Base-by-base conservation (phyloP, 2,888 invertebrate species). In the Papilio demoleus region DNA sequence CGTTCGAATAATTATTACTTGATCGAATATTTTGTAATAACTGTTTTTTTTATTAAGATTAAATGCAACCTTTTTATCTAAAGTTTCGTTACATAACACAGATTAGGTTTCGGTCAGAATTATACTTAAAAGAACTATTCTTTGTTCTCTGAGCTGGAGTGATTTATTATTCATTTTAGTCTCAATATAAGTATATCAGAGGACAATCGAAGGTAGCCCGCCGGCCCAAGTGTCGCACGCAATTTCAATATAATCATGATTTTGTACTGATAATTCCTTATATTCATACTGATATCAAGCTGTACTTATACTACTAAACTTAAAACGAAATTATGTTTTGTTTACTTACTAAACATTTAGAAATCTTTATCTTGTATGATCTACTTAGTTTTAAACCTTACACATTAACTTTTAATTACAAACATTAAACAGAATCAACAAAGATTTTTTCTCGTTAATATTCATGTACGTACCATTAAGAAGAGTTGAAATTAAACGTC, bases 11-110 rank as follows among this genome's bases (percentile, higher is more conserved):
- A 27, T 6, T 53, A 27, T 24, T 50, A 24, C 12, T 24, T 50
- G 1, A 58, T 58, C 45, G 42, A 62, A 60, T 66, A 77, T 81
- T 75, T 77, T 74, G 74, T 79, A 12, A 4, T n/a, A n/a, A n/a
- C n/a, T n/a, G n/a, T n/a, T n/a, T n/a, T n/a, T n/a, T n/a, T n/a
- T n/a, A n/a, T n/a, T n/a, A n/a, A n/a, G n/a, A n/a, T n/a, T n/a
- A n/a, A n/a, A n/a, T n/a, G n/a, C n/a, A n/a, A n/a, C n/a, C n/a
- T n/a, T n/a, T n/a, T n/a, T n/a, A n/a, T n/a, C n/a, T 4, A 77
- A 82, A 14, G 40, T 4, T 4, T 31, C 31, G 31, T 31, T 31
- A 6, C 31, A 6, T 31, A 31, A 31, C 6, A 31, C 31, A 31
- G 31, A 31, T 31, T 31, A 31, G 6, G 6, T 31, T 31, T 6